Percentiles rank a stretch among this genome's conserved stretches.
Conservation (phyloP, 2,888 invertebrate genomes). For the Meganola albula region DNA sequence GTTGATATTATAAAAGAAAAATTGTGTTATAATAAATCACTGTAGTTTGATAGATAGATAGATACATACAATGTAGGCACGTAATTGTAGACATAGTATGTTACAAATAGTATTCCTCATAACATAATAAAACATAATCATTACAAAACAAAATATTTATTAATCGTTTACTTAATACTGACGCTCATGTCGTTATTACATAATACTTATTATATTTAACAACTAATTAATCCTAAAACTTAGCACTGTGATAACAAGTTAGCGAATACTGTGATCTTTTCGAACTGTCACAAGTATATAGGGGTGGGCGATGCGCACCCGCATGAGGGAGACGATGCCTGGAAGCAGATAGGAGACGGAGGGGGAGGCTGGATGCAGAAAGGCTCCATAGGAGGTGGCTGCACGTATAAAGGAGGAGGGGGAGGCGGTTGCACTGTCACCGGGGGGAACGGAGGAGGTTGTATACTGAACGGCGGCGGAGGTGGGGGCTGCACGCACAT, state of each 20-base stretch:
- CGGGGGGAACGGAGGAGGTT: conserved; percentile 55
- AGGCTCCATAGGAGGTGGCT: conserved; percentile 53
- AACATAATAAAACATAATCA: too few species aligned
- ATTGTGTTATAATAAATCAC: too few species aligned
- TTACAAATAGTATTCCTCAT: too few species aligned
- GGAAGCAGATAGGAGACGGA: conserved; percentile 33
- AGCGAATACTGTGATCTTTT: conserved; percentile 17
- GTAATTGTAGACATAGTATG: too few species aligned
- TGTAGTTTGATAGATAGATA: too few species aligned
- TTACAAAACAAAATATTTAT: too few species aligned
- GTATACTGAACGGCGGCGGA: conserved; percentile 49
- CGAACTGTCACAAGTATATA: conserved; percentile 34
- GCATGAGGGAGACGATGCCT: conserved; percentile 20
- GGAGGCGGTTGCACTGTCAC: conserved; percentile 56
- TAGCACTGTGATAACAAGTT: conserved; percentile 24
- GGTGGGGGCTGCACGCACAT: conserved; percentile 57
- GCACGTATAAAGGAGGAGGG: conserved; percentile 48
- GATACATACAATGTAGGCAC: too few species aligned
- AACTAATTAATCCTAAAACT: neutral
- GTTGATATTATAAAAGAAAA: too few species aligned
- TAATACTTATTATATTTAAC: neutral
- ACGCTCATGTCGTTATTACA: neutral
- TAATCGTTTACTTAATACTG: neutral
- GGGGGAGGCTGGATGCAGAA: conserved; percentile 51
- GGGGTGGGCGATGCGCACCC: conserved; percentile 28